Percentiles rank a stretch among this genome's conserved stretches.
Conservation (phyloP, 2,797 vertebrate species). For the Aeoliscus strigatus region DNA sequence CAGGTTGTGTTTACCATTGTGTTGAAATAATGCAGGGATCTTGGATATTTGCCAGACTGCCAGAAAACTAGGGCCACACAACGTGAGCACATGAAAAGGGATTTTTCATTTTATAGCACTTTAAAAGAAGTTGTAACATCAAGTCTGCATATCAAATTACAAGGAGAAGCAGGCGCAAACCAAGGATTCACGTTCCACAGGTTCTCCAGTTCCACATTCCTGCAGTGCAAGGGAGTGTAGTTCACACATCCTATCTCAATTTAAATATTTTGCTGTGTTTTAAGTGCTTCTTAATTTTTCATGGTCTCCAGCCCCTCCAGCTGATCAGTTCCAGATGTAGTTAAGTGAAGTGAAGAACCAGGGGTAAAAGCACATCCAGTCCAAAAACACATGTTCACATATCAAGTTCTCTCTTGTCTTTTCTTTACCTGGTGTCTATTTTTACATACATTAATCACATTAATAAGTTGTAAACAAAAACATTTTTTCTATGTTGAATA, state of each 20-base stretch:
- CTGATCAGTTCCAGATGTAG: conserved; percentile 70
- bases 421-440: background rate
- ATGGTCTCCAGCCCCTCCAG: conserved; percentile 40
- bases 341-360: conserved; percentile 45
- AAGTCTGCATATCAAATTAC: conserved; percentile 1
- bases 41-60: background rate
- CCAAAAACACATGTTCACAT: conserved; percentile 5
- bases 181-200: conserved; percentile 24
- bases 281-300: conserved; percentile 71
- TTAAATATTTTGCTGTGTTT: conserved; percentile 68
- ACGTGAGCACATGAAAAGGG: background rate
- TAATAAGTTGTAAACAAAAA: too few relatives aligned
- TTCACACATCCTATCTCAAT: conserved; percentile 66
- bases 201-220: conserved; percentile 54
- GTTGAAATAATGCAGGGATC: background rate
- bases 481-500: too few relatives aligned
- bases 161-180: conserved; percentile 19
- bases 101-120: conserved; percentile 6
- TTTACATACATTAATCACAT: too few relatives aligned
- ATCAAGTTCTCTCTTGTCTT: background rate
- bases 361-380: conserved; percentile 17
- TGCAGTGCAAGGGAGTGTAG: conserved; percentile 50
- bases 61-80: conserved; percentile 1
- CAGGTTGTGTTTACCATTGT: background rate
- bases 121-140: conserved; percentile 5